Base-by-base conservation (phyloP, 23 tunicate genomes). In the Phallusia fumigata region DNA sequence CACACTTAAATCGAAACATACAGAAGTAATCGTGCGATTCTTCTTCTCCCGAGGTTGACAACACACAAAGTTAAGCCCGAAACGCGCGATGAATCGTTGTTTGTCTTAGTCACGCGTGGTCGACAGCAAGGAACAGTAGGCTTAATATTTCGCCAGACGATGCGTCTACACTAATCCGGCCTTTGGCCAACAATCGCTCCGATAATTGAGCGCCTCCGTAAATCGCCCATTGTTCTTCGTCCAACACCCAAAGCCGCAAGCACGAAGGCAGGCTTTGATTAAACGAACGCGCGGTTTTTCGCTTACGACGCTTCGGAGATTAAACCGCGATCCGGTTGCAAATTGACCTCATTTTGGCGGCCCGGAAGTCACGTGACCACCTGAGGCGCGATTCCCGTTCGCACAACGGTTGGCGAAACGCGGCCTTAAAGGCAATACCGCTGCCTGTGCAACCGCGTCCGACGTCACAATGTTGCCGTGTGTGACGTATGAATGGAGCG, bases 111-210 rank as follows among this genome's bases (percentile, higher is more conserved):
- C 47, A 40, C 10, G 47, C 47, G 47, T 40, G 47, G 10, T 40
- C 47, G 47, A 40, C 5, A 3, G 47, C 5, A 40, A 10, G 47
- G 47, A 40, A 40, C 47, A 40, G 47, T 40, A 24, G 69, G 69
- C 69, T 58, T 58, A 58, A 58, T 58, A 58, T 58, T 58, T 58
- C 69, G 69, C 69, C 69, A 58, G 69, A 58, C 69, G 69, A 58
- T 3, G 28, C 69, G 69, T 58, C 69, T 58, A 24, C 28, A 16
- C 28, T 58, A 58, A 58, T 58, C 69, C 69, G 8, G 28, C 69
- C 69, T 11, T 24, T 58, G 69, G 69, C 28, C 69, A 58, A 58
- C 26, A 22, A 58, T 24, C 69, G 69, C 69, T 11, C 69, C 13
- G 28, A 24, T 58, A 58, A 58, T 58, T 58, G 16, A 21, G 69